Percentiles rank a stretch among this genome's conserved stretches.
phyloP scores from a whole-genome alignment of 2,797 vertebrate species.

The Myotis vivesi region DNA sequence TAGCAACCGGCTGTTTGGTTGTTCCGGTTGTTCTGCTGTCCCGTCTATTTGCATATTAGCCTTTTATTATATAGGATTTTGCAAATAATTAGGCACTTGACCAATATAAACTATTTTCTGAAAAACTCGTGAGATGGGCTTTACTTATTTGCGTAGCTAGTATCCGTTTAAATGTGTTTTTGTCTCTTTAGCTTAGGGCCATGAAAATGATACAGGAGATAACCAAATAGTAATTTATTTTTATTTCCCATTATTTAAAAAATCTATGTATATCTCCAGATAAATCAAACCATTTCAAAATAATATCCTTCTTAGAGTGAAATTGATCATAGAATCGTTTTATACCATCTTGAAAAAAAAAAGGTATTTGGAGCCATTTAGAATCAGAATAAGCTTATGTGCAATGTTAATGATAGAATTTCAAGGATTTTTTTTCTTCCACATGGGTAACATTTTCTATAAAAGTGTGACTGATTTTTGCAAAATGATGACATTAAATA shows the following conservation, averaged over 20 bases:
- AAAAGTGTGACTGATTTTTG: conserved; percentile 57
- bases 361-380: conserved; percentile 23
- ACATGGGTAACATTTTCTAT: conserved; percentile 10
- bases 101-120: neutral
- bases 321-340: neutral
- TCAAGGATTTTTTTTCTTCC: neutral
- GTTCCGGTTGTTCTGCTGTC: no score
- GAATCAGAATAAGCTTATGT: conserved; percentile 48
- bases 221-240: conserved; percentile 49
- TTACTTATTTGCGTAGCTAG: neutral
- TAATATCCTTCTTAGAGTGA: neutral
- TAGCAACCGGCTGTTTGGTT: no score
- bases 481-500: conserved; percentile 46
- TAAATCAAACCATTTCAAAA: conserved; percentile 55
- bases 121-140: neutral
- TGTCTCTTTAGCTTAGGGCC: neutral
- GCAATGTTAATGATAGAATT: conserved; percentile 48
- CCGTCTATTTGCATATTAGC: no score
- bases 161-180: neutral
- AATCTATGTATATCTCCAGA: neutral
- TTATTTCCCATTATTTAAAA: conserved; percentile 4
- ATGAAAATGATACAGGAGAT: conserved; percentile 12
- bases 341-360: neutral
- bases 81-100: neutral
- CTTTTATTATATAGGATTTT: neutral